Conservation (phyloP, 2,797 vertebrate species). For the Mustela erminea region DNA sequence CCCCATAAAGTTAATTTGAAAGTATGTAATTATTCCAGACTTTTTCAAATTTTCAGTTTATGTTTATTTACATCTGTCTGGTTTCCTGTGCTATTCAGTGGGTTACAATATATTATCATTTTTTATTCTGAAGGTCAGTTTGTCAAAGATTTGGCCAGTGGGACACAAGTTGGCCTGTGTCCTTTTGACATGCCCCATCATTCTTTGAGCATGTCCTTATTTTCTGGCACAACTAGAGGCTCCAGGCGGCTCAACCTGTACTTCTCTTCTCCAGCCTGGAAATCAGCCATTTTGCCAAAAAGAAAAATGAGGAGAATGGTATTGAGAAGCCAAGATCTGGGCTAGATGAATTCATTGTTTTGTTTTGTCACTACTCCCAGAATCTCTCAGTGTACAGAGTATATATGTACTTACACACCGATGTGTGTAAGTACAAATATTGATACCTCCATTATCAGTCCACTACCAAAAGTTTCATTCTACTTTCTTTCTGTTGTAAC, state of each 20-base stretch:
- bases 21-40: background rate
- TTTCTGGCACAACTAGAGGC: conserved; percentile 19
- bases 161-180: background rate
- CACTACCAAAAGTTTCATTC: background rate
- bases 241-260: background rate
- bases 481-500: conserved; percentile 16
- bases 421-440: conserved; percentile 4
- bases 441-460: background rate
- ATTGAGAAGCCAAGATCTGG: conserved; percentile 24
- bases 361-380: background rate
- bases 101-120: background rate
- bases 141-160: background rate
- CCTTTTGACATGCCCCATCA: background rate
- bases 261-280: background rate
- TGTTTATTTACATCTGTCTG: background rate
- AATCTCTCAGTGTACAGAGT: background rate
- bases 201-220: background rate
- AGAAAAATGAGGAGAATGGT: background rate
- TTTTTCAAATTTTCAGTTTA: conserved; percentile 23
- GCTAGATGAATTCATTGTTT: background rate
- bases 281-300: conserved; percentile 48
- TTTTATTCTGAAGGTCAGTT: conserved; percentile 40
- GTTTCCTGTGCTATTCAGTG: background rate
- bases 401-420: background rate
- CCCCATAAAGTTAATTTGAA: background rate